Conservation (phyloP, 2,888 invertebrate genomes). For the Cecidostiba fungosa region DNA sequence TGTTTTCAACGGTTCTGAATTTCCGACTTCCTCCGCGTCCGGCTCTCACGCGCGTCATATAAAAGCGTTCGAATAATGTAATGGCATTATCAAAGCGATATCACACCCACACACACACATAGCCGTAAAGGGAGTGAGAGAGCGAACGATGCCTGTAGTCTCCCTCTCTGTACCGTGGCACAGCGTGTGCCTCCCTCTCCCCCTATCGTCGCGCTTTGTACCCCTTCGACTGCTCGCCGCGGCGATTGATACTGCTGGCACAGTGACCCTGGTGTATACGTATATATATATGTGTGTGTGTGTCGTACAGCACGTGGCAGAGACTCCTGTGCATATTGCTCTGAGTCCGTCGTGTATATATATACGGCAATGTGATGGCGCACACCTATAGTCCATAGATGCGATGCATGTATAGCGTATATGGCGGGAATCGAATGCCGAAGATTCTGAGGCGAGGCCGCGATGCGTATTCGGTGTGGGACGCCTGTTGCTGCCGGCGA, state of each 20-base stretch:
- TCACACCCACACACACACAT: constrained; percentile 8
- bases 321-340: neutral
- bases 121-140: constrained; percentile 60
- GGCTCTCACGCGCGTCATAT: neutral
- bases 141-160: neutral
- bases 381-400: neutral
- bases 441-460: constrained; percentile 75
- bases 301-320: neutral
- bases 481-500: constrained; percentile 54
- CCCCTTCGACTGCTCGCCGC: constrained; percentile 9
- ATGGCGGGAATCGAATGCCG: constrained; percentile 76
- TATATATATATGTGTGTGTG: neutral
- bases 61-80: constrained; percentile 27
- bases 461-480: constrained; percentile 29
- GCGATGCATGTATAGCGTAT: neutral
- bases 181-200: constrained; percentile 29
- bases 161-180: neutral
- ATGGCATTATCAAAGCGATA: constrained; percentile 62
- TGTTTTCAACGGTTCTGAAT: constrained; percentile 10
- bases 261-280: constrained; percentile 72
- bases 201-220: constrained; percentile 52
- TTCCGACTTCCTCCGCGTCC: constrained; percentile 2
- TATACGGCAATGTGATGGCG: neutral
- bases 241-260: constrained; percentile 70
- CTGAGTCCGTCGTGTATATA: neutral